A percentile compares a stretch with the other conserved stretches of the same genome.
These are phyloP conservation scores for Dryomyza anilis DNA, from an alignment of 2,888 invertebrate species.

Conservation along the genomic window DNA sequence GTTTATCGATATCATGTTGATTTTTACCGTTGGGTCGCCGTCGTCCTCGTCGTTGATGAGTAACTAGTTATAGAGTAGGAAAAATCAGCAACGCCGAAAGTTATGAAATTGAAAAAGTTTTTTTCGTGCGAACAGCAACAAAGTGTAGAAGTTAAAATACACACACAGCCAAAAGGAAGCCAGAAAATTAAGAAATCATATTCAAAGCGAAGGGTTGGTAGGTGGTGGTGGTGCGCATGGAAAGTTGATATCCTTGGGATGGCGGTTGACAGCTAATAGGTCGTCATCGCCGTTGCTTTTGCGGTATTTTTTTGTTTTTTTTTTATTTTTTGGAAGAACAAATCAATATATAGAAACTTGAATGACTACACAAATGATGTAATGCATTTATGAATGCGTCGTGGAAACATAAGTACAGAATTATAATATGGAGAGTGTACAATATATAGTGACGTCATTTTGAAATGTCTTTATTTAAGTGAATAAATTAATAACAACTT, in stretches of 20 bases:
- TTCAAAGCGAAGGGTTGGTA: background rate
- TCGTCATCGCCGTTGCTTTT: no score
- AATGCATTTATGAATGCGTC: conserved; percentile 10
- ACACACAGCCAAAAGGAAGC: background rate
- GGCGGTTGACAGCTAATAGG: background rate
- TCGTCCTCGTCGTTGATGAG: no score
- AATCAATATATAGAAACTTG: background rate
- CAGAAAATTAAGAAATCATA: background rate
- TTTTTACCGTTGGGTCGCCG: no score
- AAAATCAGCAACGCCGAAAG: background rate
- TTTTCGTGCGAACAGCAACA: background rate
- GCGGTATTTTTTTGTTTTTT: background rate
- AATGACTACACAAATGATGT: background rate
- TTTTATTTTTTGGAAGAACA: background rate
- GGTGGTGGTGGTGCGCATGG: background rate
- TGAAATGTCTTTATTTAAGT: no score
- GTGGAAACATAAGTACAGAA: background rate
- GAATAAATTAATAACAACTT: no score
- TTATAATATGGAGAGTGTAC: background rate
- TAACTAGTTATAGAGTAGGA: no score
- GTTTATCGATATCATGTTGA: no score
- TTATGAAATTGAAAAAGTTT: conserved; percentile 20
- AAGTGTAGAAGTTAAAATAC: no score
- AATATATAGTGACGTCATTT: background rate
- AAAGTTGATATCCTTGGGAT: background rate